phyloP scores from a whole-genome alignment of 2,888 invertebrate species.

The Automeris io region DNA sequence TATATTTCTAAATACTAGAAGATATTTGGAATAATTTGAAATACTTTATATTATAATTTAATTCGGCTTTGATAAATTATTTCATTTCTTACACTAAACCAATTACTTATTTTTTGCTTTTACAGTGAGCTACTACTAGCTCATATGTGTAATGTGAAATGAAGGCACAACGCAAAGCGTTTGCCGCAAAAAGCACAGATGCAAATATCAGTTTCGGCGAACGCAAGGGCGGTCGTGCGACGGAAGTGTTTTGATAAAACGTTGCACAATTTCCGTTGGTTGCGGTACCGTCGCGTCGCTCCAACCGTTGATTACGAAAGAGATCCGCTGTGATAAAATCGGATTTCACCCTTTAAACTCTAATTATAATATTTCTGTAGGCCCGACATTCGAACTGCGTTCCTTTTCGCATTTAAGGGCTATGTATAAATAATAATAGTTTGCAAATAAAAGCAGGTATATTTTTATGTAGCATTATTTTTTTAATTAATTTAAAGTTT shows the following conservation, averaged over 20 bases:
- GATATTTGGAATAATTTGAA: no score
- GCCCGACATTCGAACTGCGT: neutral
- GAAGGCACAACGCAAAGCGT: constrained; percentile 7
- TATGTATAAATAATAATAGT: no score
- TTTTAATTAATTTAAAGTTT: no score
- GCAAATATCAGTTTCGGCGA: constrained; percentile 35
- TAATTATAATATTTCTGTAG: constrained; percentile 5
- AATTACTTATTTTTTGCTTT: no score
- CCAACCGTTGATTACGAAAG: constrained; percentile 29
- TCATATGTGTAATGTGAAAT: neutral
- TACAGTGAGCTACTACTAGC: no score
- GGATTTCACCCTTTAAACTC: constrained; percentile 11
- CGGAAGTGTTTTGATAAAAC: constrained; percentile 59
- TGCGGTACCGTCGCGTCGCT: constrained; percentile 17
- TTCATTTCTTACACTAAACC: no score
- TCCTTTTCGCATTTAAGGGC: neutral
- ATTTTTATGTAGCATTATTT: no score
- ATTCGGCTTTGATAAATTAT: no score
- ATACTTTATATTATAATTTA: no score
- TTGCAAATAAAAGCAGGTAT: no score
- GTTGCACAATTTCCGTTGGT: constrained; percentile 52
- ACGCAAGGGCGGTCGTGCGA: constrained; percentile 23
- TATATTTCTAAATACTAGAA: no score
- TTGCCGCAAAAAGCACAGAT: constrained; percentile 37
- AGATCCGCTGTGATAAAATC: constrained; percentile 28